These are phyloP conservation scores for Papilio gigon DNA, from an alignment of 2,888 invertebrate species.

Conservation along the genomic window DNA sequence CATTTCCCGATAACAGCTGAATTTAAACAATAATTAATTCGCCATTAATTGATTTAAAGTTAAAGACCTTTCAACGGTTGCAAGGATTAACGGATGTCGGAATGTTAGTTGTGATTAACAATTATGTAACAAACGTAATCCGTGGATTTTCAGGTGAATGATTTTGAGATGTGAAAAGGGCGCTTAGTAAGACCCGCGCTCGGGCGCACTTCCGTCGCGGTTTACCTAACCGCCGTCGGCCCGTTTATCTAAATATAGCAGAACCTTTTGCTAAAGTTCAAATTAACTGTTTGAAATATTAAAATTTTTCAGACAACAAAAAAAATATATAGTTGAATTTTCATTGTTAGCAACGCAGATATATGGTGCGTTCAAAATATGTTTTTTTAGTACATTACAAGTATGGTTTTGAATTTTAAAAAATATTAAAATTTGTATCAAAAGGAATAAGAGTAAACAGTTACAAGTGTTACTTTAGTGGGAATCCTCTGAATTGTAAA, in stretches of 20 bases:
- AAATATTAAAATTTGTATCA: too few relatives aligned
- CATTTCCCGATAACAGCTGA: too few relatives aligned
- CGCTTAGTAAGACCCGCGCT: conserved; percentile 4
- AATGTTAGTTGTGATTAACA: not conserved
- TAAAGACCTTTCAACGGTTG: not conserved
- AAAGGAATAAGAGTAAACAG: too few relatives aligned
- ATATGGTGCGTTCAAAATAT: too few relatives aligned
- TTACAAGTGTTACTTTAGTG: too few relatives aligned
- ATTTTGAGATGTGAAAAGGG: conserved; percentile 14
- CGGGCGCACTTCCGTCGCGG: conserved; percentile 30
- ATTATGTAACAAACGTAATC: conserved; percentile 5
- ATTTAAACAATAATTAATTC: too few relatives aligned
- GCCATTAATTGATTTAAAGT: not conserved
- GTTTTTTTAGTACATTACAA: too few relatives aligned
- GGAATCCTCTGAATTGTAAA: not conserved
- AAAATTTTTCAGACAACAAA: too few relatives aligned
- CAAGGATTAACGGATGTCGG: not conserved
- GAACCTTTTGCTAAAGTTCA: conserved; percentile 1
- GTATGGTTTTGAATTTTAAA: too few relatives aligned
- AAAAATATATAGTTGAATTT: too few relatives aligned
- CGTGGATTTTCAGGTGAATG: conserved; percentile 14
- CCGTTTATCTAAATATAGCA: conserved; percentile 15
- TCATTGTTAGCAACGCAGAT: too few relatives aligned
- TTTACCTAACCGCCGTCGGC: conserved; percentile 6
- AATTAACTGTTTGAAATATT: not conserved